Evolutionary conservation across 1,140 invertebrate species (phyloP).

Genomic region (Sinonovacula constricta): DNA sequence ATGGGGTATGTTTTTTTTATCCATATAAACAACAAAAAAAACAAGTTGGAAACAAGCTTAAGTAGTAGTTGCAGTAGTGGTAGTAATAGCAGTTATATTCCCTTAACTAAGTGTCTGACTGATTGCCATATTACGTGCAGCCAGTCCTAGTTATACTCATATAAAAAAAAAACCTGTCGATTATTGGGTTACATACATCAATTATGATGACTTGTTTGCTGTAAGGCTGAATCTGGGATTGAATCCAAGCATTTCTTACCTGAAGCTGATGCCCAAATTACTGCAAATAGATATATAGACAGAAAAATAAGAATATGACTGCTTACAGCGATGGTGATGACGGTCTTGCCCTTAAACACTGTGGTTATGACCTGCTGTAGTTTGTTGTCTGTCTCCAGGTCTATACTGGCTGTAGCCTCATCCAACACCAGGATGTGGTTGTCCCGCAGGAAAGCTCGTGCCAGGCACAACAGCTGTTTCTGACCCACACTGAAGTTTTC

Average conservation of each 20-base stretch:
- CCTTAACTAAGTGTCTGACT: too few relatives aligned
- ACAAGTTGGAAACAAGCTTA: too few relatives aligned
- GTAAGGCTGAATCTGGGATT: background rate
- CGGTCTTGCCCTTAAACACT: slow-evolving; percentile 78
- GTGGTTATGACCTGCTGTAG: slow-evolving; percentile 78
- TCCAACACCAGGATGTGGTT: slow-evolving; percentile 89
- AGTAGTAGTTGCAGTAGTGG: too few relatives aligned
- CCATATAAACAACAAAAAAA: too few relatives aligned
- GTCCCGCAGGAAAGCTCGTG: slow-evolving; percentile 80
- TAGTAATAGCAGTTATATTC: too few relatives aligned
- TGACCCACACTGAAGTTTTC: slow-evolving; percentile 89
- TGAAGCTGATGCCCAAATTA: background rate
- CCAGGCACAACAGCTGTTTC: slow-evolving; percentile 82
- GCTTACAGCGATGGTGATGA: slow-evolving; percentile 79
- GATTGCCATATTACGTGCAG: too few relatives aligned
- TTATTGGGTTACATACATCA: too few relatives aligned
- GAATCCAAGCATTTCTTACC: background rate
- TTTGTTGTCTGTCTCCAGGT: slow-evolving; percentile 78
- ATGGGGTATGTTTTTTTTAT: too few relatives aligned
- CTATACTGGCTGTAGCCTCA: slow-evolving; percentile 80
- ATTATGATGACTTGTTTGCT: too few relatives aligned
- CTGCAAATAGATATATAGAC: background rate
- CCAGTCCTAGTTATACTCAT: too few relatives aligned
- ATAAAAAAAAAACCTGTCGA: too few relatives aligned
- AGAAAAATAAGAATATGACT: background rate